Evolutionary conservation across 2,113 vertebrate genomes (phyloP).

Genomic region (Vulpes lagopus): DNA sequence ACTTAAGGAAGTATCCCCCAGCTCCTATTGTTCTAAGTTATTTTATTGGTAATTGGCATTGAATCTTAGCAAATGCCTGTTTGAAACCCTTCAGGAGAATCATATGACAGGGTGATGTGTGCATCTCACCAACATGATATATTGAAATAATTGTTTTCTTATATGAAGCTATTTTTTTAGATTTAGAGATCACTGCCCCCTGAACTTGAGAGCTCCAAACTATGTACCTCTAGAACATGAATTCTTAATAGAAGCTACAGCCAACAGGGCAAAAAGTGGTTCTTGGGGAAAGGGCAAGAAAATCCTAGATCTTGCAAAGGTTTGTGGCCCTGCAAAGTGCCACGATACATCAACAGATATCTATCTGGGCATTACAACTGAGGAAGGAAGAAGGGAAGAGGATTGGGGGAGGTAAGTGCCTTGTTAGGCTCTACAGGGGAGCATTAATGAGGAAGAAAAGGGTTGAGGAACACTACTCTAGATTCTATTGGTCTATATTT

Average conservation of each 20-base stretch:
- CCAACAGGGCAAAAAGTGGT: not conserved
- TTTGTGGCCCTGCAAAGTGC: not conserved
- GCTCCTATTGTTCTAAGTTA: not conserved
- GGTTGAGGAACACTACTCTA: not conserved
- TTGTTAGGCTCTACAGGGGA: not conserved
- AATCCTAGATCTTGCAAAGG: not conserved
- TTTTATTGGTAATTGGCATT: not conserved
- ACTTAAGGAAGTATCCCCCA: not conserved
- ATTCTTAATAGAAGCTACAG: not conserved
- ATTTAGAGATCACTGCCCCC: not conserved
- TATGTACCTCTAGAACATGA: not conserved
- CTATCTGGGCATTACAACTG: not conserved
- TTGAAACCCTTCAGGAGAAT: not conserved
- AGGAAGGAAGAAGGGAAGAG: not conserved
- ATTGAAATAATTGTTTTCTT: constrained; percentile 27
- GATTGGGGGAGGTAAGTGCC: not conserved
- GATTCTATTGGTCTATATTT: not conserved
- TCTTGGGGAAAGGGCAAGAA: not conserved
- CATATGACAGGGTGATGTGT: not conserved
- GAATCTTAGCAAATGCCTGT: not conserved
- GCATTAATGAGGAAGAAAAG: not conserved
- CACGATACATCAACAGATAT: not conserved
- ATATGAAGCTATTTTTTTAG: not conserved
- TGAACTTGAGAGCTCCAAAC: not conserved
- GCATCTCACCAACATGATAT: not conserved